A percentile compares a stretch with the other conserved stretches of the same genome.
Conservation (phyloP, 1,140 invertebrate species). For the Coelopa frigida region DNA sequence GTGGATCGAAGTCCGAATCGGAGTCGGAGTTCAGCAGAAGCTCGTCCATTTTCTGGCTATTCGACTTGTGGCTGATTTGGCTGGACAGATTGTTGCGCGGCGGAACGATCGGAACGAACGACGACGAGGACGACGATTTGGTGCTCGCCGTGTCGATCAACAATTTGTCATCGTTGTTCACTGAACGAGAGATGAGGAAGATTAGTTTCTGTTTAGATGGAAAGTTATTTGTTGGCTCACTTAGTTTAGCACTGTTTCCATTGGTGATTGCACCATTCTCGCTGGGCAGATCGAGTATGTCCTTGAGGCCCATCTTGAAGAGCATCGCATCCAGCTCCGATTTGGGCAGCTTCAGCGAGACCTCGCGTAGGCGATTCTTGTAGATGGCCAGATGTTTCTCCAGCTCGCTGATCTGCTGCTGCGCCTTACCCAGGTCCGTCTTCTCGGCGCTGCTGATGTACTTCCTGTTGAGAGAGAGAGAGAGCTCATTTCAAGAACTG, state of each 20-base stretch:
- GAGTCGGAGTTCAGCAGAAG: conserved; percentile 72
- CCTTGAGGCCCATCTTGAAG: conserved; percentile 35
- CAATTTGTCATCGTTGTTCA: conserved; percentile 46
- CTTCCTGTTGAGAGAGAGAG: conserved; percentile 22
- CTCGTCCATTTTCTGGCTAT: conserved; percentile 73
- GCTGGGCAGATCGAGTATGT: conserved; percentile 30
- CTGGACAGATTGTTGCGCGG: conserved; percentile 57
- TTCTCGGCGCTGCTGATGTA: conserved; percentile 43
- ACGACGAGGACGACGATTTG: conserved; percentile 32
- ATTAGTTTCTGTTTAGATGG: background rate
- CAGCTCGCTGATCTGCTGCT: conserved; percentile 49
- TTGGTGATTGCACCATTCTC: conserved; percentile 26
- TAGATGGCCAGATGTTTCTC: conserved; percentile 49
- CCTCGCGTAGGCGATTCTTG: conserved; percentile 48
- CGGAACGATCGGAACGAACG: conserved; percentile 55
- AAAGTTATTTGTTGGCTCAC: conserved; percentile 18
- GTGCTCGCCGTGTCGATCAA: conserved; percentile 35
- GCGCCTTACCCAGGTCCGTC: conserved; percentile 50
- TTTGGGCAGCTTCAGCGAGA: conserved; percentile 40
- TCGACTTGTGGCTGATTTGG: conserved; percentile 50
- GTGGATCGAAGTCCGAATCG: conserved; percentile 70
- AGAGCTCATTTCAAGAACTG: no score
- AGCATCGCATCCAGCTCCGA: conserved; percentile 39
- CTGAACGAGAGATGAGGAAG: background rate
- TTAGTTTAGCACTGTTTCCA: conserved; percentile 23